These are phyloP conservation scores for Dione juno DNA, from an alignment of 2,888 invertebrate species.

Conservation along the genomic window DNA sequence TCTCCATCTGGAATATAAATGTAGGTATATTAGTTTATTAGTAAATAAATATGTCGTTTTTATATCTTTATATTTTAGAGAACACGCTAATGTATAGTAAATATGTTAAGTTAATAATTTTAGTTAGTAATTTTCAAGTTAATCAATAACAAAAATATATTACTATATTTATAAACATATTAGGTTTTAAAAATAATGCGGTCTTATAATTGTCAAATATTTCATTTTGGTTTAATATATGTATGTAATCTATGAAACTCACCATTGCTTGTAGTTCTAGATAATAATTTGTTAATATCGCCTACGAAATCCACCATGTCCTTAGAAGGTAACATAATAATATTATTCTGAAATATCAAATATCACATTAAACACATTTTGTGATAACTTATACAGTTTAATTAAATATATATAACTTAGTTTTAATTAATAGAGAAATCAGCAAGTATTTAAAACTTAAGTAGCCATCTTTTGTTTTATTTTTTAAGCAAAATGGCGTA, in stretches of 20 bases:
- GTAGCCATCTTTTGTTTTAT: constrained; percentile 28
- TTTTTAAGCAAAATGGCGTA: neutral
- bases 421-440: constrained; percentile 6
- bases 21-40: neutral
- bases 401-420: neutral
- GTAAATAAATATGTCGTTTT: no score
- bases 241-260: constrained; percentile 42
- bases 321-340: constrained; percentile 63
- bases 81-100: no score
- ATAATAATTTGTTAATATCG: constrained; percentile 63
- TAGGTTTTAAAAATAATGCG: no score
- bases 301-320: constrained; percentile 58
- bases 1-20: constrained; percentile 26
- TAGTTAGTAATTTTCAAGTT: no score
- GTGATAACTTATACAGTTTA: neutral
- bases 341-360: constrained; percentile 45
- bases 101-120: no score
- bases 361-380: constrained; percentile 29
- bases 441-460: neutral
- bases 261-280: constrained; percentile 60
- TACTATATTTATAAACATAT: no score
- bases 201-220: no score
- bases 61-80: no score
- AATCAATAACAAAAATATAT: no score
- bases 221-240: no score